Percentiles rank a stretch among this genome's conserved stretches.
Conservation (phyloP, 2,113 vertebrate species). For the Gnathonemus longibarbis region DNA sequence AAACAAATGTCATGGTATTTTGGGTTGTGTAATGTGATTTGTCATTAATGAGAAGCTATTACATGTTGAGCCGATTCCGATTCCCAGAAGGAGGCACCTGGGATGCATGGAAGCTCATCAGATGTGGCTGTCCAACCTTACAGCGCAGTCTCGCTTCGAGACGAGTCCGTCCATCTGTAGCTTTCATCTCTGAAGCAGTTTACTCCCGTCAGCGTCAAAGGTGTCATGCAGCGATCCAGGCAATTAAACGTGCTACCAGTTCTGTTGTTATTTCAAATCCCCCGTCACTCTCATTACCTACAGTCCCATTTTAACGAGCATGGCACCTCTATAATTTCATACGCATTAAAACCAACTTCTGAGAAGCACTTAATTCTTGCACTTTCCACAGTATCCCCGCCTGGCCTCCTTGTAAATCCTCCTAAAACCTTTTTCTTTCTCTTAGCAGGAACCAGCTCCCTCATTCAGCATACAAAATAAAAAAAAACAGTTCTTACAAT, state of each 20-base stretch:
- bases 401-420: conserved; percentile 36
- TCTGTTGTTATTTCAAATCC: background rate
- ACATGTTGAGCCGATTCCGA: background rate
- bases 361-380: conserved; percentile 52
- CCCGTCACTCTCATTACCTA: conserved; percentile 31
- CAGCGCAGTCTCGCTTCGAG: background rate
- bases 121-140: background rate
- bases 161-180: background rate
- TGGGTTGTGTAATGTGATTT: background rate
- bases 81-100: background rate
- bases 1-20: background rate
- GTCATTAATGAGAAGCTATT: background rate
- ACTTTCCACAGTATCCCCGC: conserved; percentile 50
- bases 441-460: background rate
- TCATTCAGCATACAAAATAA: conserved; percentile 32
- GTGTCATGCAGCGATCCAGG: background rate
- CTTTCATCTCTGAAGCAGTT: background rate
- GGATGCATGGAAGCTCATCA: background rate
- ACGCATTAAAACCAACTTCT: conserved; percentile 59
- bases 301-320: conserved; percentile 67
- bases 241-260: background rate
- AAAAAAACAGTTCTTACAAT: background rate
- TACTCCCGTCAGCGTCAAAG: background rate
- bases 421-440: conserved; percentile 32
- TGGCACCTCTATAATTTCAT: conserved; percentile 63